Conservation (phyloP, 2,113 vertebrate species). For the Pungitius pungitius region DNA sequence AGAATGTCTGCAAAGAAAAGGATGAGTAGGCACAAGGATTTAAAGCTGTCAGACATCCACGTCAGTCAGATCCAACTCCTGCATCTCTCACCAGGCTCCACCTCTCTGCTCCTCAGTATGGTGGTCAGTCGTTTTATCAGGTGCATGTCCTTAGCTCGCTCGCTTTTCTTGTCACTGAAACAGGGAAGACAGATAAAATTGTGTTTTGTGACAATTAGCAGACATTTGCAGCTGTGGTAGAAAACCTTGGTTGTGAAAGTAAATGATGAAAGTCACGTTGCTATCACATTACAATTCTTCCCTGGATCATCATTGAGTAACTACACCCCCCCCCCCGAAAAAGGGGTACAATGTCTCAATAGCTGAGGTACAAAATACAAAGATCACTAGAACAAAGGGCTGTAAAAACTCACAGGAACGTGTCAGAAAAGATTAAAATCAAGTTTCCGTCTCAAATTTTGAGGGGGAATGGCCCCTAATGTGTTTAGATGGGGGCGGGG, state of each 20-base stretch:
- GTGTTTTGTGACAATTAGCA: background rate
- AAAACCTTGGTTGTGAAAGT: background rate
- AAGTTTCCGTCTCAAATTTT: background rate
- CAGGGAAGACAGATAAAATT: background rate
- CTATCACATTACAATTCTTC: background rate
- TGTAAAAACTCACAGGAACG: background rate
- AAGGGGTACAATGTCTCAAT: background rate
- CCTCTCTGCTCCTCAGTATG: conserved; percentile 83
- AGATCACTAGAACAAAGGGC: background rate
- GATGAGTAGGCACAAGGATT: background rate
- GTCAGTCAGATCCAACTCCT: background rate
- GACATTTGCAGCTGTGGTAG: background rate
- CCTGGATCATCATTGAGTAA: background rate
- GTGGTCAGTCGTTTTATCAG: conserved; percentile 88
- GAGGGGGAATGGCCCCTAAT: background rate
- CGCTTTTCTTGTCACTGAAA: conserved; percentile 95
- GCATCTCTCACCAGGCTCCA: conserved; percentile 81
- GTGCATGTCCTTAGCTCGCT: conserved; percentile 96
- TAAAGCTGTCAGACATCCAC: background rate
- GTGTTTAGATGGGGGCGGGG: no score
- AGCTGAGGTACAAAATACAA: background rate
- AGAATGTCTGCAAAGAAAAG: conserved; percentile 80
- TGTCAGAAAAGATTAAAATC: background rate
- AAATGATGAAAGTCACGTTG: background rate
- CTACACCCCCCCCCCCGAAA: no score